These are phyloP conservation scores for Chlorodrepanis virens DNA, from an alignment of 2,113 vertebrate species.

Conservation along the genomic window DNA sequence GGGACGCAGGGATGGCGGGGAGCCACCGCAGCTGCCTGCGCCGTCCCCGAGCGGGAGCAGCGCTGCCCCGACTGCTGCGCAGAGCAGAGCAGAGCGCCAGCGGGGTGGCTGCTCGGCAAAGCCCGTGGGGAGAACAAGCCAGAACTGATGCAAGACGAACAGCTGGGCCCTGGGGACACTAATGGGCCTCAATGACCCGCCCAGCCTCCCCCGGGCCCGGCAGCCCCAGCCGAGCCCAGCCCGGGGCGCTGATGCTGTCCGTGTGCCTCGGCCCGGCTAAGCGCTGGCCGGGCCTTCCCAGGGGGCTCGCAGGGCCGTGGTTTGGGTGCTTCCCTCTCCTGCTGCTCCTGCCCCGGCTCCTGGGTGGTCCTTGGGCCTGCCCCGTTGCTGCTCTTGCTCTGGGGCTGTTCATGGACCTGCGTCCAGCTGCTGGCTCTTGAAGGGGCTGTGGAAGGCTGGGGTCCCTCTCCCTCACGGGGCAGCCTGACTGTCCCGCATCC, in stretches of 20 bases:
- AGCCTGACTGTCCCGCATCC: not conserved
- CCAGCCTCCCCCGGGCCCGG: not conserved
- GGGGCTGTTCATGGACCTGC: rapidly evolving
- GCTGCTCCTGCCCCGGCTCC: not conserved
- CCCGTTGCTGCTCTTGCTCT: too few species aligned
- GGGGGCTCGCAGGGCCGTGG: rapidly evolving
- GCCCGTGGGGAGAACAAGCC: not conserved
- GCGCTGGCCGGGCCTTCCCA: too few species aligned
- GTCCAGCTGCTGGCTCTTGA: not conserved
- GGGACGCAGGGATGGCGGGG: not conserved
- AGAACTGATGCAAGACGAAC: not conserved
- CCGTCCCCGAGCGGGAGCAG: rapidly evolving
- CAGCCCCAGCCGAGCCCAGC: not conserved
- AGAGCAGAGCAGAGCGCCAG: not conserved
- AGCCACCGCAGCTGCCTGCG: not conserved
- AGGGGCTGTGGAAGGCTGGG: rapidly evolving
- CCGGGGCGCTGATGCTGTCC: rapidly evolving
- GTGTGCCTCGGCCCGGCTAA: rapidly evolving
- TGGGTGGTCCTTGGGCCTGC: not conserved
- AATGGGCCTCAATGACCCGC: not conserved
- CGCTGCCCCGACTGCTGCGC: rapidly evolving
- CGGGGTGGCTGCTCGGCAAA: rapidly evolving
- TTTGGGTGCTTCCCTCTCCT: not conserved
- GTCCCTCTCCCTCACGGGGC: not conserved
- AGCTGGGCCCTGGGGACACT: not conserved